phyloP scores from a whole-genome alignment of 2,797 vertebrate genomes.

The Sandelia bainsii region DNA sequence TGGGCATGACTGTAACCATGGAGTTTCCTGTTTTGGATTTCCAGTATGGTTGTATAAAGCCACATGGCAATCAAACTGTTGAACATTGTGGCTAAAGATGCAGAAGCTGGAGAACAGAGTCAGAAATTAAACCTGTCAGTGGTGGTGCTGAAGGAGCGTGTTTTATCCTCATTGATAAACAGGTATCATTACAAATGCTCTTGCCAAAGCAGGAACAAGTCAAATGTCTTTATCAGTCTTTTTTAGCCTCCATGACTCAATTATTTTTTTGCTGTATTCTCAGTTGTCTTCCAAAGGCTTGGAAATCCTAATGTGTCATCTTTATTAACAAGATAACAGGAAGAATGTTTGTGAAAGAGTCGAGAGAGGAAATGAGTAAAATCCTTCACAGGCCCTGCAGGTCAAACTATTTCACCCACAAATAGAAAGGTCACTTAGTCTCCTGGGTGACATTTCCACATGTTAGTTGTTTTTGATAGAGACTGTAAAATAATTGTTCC shows the following conservation, averaged over 20 bases:
- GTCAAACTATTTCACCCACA: slow-evolving; percentile 53
- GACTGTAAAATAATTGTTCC: slow-evolving; percentile 1
- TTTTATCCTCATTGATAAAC: background rate
- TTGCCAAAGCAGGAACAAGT: background rate
- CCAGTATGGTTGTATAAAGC: slow-evolving; percentile 76
- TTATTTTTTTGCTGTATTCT: slow-evolving; percentile 3
- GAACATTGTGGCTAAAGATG: slow-evolving; percentile 44
- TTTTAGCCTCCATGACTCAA: slow-evolving; percentile 4
- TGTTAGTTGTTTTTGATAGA: slow-evolving; percentile 52
- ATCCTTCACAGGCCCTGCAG: slow-evolving; percentile 58
- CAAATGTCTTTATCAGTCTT: background rate
- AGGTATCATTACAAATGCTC: background rate
- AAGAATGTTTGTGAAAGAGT: slow-evolving; percentile 49
- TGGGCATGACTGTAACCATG: slow-evolving; percentile 52
- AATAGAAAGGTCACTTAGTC: slow-evolving; percentile 68
- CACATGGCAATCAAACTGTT: slow-evolving; percentile 37
- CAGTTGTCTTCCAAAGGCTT: background rate
- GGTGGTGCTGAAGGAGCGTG: background rate
- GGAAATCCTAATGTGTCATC: slow-evolving; percentile 3
- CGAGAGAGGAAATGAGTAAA: slow-evolving; percentile 65
- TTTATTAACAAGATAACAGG: slow-evolving; percentile 32
- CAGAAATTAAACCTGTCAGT: background rate
- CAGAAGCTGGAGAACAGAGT: slow-evolving; percentile 7
- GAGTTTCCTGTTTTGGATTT: slow-evolving; percentile 82
- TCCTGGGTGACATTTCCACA: slow-evolving; percentile 47